phyloP scores from a whole-genome alignment of 2,797 vertebrate species.

The Harpagifer antarcticus region DNA sequence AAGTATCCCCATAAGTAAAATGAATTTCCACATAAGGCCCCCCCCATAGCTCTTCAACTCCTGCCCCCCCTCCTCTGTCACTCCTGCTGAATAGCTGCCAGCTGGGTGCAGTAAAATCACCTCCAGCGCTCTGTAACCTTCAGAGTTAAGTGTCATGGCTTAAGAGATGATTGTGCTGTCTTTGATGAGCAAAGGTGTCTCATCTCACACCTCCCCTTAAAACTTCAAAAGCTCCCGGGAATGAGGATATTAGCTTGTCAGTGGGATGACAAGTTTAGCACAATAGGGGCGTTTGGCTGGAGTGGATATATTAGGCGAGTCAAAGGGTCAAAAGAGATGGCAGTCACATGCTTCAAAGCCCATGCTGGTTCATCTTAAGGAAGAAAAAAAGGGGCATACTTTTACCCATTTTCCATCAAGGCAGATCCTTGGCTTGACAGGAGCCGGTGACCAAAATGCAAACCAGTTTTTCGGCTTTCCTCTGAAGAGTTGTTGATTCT shows the following conservation, averaged over 20 bases:
- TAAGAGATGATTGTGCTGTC: constrained; percentile 69
- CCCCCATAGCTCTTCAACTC: constrained; percentile 28
- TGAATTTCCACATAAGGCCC: constrained; percentile 29
- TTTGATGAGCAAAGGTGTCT: constrained; percentile 79
- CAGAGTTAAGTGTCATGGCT: constrained; percentile 68
- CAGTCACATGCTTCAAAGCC: constrained; percentile 62
- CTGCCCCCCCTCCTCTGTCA: constrained; percentile 42
- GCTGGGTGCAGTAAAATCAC: constrained; percentile 76
- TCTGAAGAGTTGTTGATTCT: no score
- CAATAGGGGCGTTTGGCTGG: constrained; percentile 69
- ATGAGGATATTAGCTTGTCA: constrained; percentile 83
- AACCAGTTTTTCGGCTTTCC: no score
- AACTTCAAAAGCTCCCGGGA: constrained; percentile 72
- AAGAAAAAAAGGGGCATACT: constrained; percentile 10
- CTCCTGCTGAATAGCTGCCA: constrained; percentile 67
- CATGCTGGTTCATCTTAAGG: constrained; percentile 50
- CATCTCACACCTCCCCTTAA: constrained; percentile 75
- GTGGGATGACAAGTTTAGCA: constrained; percentile 76
- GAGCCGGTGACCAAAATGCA: no score
- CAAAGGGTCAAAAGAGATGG: constrained; percentile 49
- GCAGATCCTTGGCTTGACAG: no score
- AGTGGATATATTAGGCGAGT: constrained; percentile 59
- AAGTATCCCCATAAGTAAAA: constrained; percentile 37
- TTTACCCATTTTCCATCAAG: neutral
- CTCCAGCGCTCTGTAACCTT: constrained; percentile 65